These are phyloP conservation scores for Slavum lentiscoides DNA, from an alignment of 2,888 invertebrate genomes.

Conservation along the genomic window DNA sequence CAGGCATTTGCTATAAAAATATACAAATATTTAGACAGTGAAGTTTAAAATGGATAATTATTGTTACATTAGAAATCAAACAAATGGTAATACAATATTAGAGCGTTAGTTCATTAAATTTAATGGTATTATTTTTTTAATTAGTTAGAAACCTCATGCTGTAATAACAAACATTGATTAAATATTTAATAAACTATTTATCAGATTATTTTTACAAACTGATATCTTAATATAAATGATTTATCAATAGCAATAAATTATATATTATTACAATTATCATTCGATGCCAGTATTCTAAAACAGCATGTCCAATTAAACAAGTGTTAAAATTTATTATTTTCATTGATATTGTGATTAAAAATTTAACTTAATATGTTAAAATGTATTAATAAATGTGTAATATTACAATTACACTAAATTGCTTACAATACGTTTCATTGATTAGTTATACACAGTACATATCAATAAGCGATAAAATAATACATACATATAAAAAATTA, in stretches of 20 bases:
- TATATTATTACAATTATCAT: neutral
- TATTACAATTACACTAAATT: neutral
- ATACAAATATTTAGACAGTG: neutral
- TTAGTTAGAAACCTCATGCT: slow-evolving; percentile 20
- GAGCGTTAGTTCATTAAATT: slow-evolving; percentile 11
- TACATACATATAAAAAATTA: neutral
- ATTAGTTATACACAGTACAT: neutral
- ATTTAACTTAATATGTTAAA: neutral
- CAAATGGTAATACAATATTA: neutral
- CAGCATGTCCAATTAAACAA: neutral
- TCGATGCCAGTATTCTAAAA: slow-evolving; percentile 9
- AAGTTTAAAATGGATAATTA: slow-evolving; percentile 5
- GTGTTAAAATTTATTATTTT: neutral
- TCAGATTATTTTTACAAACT: neutral
- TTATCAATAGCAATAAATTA: slow-evolving; percentile 5
- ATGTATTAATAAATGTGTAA: too few species aligned
- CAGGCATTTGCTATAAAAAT: slow-evolving; percentile 45
- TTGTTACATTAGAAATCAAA: slow-evolving; percentile 13
- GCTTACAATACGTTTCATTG: neutral
- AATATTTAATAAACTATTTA: neutral
- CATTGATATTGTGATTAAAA: slow-evolving; percentile 6
- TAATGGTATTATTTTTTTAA: slow-evolving; percentile 5
- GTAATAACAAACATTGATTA: slow-evolving; percentile 25
- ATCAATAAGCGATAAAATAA: slow-evolving; percentile 30
- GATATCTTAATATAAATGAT: neutral